Evolutionary conservation across 2,113 vertebrate species (phyloP), one percentile per base, ranked within the genome.

Genomic region (Melanocharis versteri): DNA sequence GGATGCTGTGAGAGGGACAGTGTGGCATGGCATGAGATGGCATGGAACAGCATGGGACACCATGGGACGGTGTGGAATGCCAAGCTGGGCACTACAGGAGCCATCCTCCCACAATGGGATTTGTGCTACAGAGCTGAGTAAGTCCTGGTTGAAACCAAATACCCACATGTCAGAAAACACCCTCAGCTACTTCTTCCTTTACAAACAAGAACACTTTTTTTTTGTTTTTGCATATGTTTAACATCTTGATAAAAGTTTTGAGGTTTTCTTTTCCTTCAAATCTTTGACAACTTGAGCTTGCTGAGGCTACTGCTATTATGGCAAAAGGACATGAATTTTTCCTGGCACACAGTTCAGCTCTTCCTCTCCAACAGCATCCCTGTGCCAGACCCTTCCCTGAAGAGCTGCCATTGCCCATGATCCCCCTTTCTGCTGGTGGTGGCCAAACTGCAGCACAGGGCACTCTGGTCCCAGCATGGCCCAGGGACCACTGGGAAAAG

Each of bases 191-290:
- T 35, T 76, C 85, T 96, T 95, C 90, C 90, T 90, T 89, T 91
- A 75, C 72, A 47, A 37, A 56, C 69, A n/a, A 90, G 80, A 78
- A 24, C 35, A 7, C 8, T 57, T 83, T 81, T 54, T 72, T 64
- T 44, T 50, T 12, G 20, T 75, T 82, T 82, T 70, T 68, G 65
- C 77, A 50, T 48, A 76, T 76, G 37, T 69, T 91, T 64, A 89
- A 64, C 53, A 94, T 89, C 91, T 93, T 96, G 93, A 96, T 93
- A 93, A 85, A 94, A 72, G 23, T 16, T 57, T 44, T 87, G 91
- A 89, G 93, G 81, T 90, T 96, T 70, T 83, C 37, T 93, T 92
- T 85, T 92, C 40, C 88, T 89, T 76, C 69, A 37, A 5, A 31
- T 35, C 69, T 93, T 62, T 27, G 83, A 68, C 40, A 68, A 5